A percentile compares a stretch with the other conserved stretches of the same genome.
Conservation (phyloP, 2,888 invertebrate genomes). For the Ecliptopera silaceata region DNA sequence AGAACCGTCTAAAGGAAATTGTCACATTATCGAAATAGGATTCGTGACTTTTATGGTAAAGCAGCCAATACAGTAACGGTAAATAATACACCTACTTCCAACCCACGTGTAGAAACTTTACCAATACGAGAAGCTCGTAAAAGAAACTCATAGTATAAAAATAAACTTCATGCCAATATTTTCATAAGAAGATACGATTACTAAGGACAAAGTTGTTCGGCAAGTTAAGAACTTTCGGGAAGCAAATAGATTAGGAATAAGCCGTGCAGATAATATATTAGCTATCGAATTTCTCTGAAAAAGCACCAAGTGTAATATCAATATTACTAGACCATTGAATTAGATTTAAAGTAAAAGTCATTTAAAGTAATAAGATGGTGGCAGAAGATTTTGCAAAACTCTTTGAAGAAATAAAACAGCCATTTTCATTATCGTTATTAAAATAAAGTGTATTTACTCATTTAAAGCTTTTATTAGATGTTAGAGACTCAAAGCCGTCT, state of each 20-base stretch:
- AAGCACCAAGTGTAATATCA: no score
- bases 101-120: slow-evolving; percentile 22
- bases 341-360: no score
- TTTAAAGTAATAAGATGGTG: no score
- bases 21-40: slow-evolving; percentile 28
- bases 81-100: slow-evolving; percentile 33
- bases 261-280: not conserved
- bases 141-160: slow-evolving; percentile 33
- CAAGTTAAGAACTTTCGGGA: slow-evolving; percentile 27
- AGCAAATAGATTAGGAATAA: slow-evolving; percentile 28
- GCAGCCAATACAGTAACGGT: slow-evolving; percentile 23
- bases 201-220: slow-evolving; percentile 26
- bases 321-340: no score
- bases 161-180: slow-evolving; percentile 36
- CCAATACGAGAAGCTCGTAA: slow-evolving; percentile 26
- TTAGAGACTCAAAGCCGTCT: slow-evolving; percentile 7
- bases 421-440: not conserved
- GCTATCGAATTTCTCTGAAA: no score
- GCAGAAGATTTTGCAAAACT: no score
- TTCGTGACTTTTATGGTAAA: slow-evolving; percentile 31
- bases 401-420: not conserved
- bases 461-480: not conserved
- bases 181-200: slow-evolving; percentile 31
- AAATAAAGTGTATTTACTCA: not conserved
- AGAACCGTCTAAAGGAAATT: slow-evolving; percentile 29